Conservation (phyloP, 2,797 vertebrate species). For the Ciconia nigra region DNA sequence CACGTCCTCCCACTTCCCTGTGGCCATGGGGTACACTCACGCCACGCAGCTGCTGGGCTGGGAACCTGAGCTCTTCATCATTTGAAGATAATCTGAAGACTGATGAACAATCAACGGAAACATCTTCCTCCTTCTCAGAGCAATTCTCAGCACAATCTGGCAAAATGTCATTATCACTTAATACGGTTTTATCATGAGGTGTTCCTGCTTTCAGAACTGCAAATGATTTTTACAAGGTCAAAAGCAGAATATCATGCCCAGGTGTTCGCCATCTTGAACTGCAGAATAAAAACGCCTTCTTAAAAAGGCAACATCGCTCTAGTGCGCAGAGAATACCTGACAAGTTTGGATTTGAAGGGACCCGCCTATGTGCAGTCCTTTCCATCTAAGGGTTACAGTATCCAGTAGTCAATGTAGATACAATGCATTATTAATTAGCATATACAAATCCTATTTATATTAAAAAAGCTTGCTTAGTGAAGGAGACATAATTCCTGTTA, state of each 20-base stretch:
- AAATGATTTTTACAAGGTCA: constrained; percentile 45
- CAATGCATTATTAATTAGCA: constrained; percentile 59
- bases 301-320: neutral
- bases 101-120: constrained; percentile 53
- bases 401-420: neutral
- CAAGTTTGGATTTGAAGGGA: neutral
- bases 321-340: neutral
- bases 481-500: constrained; percentile 45
- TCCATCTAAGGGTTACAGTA: neutral
- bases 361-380: neutral
- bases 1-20: rapidly evolving
- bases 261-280: neutral
- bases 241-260: neutral
- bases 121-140: neutral
- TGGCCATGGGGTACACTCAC: neutral
- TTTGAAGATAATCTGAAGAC: constrained; percentile 16
- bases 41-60: neutral
- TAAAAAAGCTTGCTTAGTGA: constrained; percentile 48
- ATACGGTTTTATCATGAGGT: constrained; percentile 1
- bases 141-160: constrained; percentile 32
- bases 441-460: constrained; percentile 56
- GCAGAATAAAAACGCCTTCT: neutral
- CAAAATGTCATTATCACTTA: constrained; percentile 43
- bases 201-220: constrained; percentile 24
- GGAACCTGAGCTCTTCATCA: neutral